Evolutionary conservation across 1,140 invertebrate species (phyloP), one percentile per base, ranked within the genome.

Genomic region (Liolophura sinensis): DNA sequence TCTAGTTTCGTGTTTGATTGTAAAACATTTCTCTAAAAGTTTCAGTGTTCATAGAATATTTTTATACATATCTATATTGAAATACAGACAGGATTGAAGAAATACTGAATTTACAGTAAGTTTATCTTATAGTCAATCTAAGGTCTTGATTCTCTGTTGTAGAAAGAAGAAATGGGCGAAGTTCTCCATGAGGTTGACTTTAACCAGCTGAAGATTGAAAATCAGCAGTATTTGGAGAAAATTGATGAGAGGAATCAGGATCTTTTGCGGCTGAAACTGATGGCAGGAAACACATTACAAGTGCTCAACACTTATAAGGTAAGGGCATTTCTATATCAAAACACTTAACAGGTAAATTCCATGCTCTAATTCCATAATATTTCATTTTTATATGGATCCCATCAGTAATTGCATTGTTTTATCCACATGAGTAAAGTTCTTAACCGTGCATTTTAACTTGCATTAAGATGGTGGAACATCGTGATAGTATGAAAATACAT

Each of bases 91-190:
- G 3, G 31, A n/a, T n/a, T 18, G 6, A 5, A 12, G 9, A 31
- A 31, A 40, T 61, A 47, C 24, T 15, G n/a, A 40, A 1, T 4
- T 12, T 40, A 15, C 11, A 59, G 24, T 16, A 40, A 5, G 3
- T 40, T 46, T 62, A 16, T 15, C 14, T 50, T 51, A 11, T 67
- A 27, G 3, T 40, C 3, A 40, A 40, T 40, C 31, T 9, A 40
- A 40, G 31, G 9, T 9, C 31, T 40, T 40, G 31, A 9, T 9
- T 50, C 22, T 46, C 56, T 58, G 40, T 69, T 69, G n/a, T 59
- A 85, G 80, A 85, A 85, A 83, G 84, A 85, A 66, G 84, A 85
- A 70, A 84, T 85, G 82, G 84, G 84, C 50, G 84, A 85, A 69
- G 82, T 82, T 18, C 58, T 85, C 56, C 82, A 84, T 74, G 83